Conservation (phyloP, 1,140 invertebrate species). For the Agrilus planipennis region DNA sequence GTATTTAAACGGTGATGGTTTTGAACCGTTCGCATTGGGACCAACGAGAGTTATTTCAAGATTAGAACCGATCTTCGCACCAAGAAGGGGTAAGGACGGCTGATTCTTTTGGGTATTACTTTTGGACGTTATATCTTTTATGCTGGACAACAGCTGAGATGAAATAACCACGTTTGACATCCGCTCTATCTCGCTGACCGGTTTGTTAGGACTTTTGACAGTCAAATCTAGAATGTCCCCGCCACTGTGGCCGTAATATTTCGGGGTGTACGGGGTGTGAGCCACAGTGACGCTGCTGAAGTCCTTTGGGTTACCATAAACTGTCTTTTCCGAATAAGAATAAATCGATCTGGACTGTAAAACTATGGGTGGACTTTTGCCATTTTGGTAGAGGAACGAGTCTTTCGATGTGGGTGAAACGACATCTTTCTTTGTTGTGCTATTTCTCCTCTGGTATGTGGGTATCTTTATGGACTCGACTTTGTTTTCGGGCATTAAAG, state of each 20-base stretch:
- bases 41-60: constrained; percentile 48
- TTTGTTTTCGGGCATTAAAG: constrained; percentile 1
- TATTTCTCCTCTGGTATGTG: not conserved
- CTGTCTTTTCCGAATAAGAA: constrained; percentile 44
- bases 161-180: constrained; percentile 25
- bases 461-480: no score
- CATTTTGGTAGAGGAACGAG: constrained; percentile 11
- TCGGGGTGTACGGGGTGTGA: constrained; percentile 18
- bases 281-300: constrained; percentile 38
- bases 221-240: constrained; percentile 41
- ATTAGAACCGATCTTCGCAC: constrained; percentile 38
- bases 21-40: constrained; percentile 13
- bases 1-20: no score
- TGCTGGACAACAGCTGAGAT: constrained; percentile 17
- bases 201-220: constrained; percentile 32
- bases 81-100: constrained; percentile 18
- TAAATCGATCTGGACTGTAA: constrained; percentile 53
- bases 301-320: constrained; percentile 61
- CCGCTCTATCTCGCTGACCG: constrained; percentile 38
- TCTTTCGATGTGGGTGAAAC: not conserved
- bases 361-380: constrained; percentile 41
- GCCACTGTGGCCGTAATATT: constrained; percentile 33
- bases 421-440: not conserved
- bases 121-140: constrained; percentile 5
- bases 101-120: constrained; percentile 26